Evolutionary conservation across 2,888 invertebrate genomes (phyloP).

Genomic region (Archips xylosteana): DNA sequence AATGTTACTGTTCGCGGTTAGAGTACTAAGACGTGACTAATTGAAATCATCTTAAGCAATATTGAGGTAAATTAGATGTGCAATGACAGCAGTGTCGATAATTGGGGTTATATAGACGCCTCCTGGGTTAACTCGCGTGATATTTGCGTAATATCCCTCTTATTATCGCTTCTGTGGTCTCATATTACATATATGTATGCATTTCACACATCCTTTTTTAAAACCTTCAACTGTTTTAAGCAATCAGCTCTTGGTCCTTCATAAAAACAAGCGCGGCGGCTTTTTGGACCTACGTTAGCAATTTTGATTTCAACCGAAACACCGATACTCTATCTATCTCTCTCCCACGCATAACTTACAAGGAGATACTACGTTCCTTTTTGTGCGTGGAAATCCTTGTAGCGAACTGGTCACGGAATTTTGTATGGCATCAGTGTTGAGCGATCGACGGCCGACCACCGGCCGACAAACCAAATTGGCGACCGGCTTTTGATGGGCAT

Average conservation of each 20-base stretch:
- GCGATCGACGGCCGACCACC: neutral
- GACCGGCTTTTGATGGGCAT: slow-evolving; percentile 37
- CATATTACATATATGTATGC: no score
- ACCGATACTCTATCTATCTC: slow-evolving; percentile 12
- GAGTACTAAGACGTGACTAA: no score
- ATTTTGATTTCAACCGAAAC: slow-evolving; percentile 4
- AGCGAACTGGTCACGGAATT: slow-evolving; percentile 3
- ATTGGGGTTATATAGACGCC: no score
- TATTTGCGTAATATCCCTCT: no score
- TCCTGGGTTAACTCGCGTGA: no score
- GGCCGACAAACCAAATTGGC: slow-evolving; percentile 40
- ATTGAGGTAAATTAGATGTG: no score
- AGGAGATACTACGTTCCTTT: slow-evolving; percentile 8
- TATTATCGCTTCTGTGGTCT: no score
- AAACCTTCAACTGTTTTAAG: neutral
- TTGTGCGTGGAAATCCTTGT: slow-evolving; percentile 7
- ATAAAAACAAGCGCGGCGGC: slow-evolving; percentile 11
- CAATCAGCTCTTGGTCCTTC: neutral
- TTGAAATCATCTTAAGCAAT: no score
- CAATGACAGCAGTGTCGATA: no score
- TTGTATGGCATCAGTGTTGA: neutral
- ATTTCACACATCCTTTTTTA: no score
- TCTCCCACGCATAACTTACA: slow-evolving; percentile 7
- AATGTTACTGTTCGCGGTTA: no score
- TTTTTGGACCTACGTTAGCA: neutral